phyloP scores from a whole-genome alignment of 2,888 invertebrate species.

The Andrena bicolor region DNA sequence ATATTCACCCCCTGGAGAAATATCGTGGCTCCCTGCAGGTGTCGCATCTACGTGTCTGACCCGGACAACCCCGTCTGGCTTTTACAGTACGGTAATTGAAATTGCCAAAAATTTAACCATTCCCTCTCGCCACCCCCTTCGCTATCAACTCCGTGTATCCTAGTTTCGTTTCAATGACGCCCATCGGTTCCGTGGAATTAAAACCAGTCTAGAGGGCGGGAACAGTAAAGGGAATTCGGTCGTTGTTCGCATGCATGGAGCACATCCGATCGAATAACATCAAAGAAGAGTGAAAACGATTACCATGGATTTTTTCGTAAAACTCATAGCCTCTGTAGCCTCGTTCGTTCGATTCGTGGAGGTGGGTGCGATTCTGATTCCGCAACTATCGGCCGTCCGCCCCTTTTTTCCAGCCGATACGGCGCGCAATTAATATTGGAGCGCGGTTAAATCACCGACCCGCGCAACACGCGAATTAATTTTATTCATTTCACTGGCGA shows the following conservation, averaged over 20 bases:
- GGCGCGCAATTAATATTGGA: slow-evolving; percentile 55
- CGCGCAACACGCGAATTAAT: slow-evolving; percentile 57
- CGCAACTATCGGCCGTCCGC: neutral
- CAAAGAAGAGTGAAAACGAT: slow-evolving; percentile 42
- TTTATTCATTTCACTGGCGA: slow-evolving; percentile 59
- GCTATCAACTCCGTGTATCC: too few relatives aligned
- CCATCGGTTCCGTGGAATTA: slow-evolving; percentile 59
- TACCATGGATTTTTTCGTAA: slow-evolving; percentile 31
- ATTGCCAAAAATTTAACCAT: slow-evolving; percentile 10
- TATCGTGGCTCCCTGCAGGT: slow-evolving; percentile 46
- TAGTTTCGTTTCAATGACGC: slow-evolving; percentile 17
- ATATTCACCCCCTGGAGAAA: slow-evolving; percentile 59
- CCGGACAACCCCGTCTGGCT: neutral
- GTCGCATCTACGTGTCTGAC: neutral
- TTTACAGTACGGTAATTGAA: slow-evolving; percentile 24
- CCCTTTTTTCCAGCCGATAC: neutral
- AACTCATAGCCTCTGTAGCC: slow-evolving; percentile 9
- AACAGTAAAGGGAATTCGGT: slow-evolving; percentile 38
- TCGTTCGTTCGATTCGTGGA: neutral
- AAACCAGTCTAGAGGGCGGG: slow-evolving; percentile 47
- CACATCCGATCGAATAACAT: slow-evolving; percentile 39
- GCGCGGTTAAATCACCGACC: slow-evolving; percentile 32
- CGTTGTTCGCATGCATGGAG: slow-evolving; percentile 5
- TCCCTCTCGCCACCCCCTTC: neutral
- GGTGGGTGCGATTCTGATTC: slow-evolving; percentile 8